Evolutionary conservation across 2,113 vertebrate genomes (phyloP), one percentile per base, ranked within the genome.

Genomic region (Jacana jacana): DNA sequence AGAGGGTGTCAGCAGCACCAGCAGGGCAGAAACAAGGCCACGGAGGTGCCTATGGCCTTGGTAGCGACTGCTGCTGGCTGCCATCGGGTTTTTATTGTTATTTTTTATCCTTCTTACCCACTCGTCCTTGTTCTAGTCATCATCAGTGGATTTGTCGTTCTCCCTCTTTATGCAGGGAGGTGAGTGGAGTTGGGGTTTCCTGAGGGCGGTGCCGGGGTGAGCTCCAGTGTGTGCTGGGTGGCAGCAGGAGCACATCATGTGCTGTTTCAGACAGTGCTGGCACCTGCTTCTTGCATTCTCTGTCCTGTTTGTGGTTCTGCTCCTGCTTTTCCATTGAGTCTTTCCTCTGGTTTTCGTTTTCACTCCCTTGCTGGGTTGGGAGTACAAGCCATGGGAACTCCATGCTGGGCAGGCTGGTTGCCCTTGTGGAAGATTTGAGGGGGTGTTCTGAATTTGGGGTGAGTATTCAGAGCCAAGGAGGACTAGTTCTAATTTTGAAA

Each of bases 121-220:
- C 66, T 35, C 12, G 28, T 42, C 68, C 71, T 77, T 39, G n/a
- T 46, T 91, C 20, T 60, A 3, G 49, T 13, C 23, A 3, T 19
- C 13, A 5, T 15, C 25, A 14, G 61, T 35, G 79, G 66, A 60
- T 95, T 91, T 68, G 51, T 58, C 2, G 0, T 66, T 78, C 24
- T 86, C 24, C 16, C 17, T 35, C 12, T 55, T 0, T 4, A 3
- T 19, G 42, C 64, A 11, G 37, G 52, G 37, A 44, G 48, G 31
- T 0, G 2, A 13, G 17, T 6, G 39, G 39, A 64, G 40, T 12
- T 19, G 5, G 17, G 39, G 16, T 11, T 6, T 17, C 78, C 37
- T 0, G 1, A 57, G 65, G 82, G 76, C 68, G 18, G 64, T 2
- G 15, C 0, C 0, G 1, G 1, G 3, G 17, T 2, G 11, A 68